phyloP scores from a whole-genome alignment of 2,888 invertebrate species.

The Aproaerema taeniolella region DNA sequence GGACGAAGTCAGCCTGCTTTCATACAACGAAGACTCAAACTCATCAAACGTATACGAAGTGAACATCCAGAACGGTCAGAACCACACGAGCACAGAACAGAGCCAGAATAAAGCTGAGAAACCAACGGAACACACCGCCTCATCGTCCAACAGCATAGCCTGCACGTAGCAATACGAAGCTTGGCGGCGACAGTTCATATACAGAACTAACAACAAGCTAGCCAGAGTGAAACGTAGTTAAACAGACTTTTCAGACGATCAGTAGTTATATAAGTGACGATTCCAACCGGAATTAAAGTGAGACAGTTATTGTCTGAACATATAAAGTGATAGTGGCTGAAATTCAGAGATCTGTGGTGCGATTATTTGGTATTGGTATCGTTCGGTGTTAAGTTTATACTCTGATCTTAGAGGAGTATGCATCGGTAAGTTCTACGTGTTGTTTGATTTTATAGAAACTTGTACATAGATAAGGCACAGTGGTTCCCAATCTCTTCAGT shows the following conservation, averaged over 20 bases:
- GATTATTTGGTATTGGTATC: neutral
- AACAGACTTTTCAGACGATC: conserved; percentile 27
- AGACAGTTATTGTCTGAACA: too few relatives aligned
- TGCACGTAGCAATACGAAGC: conserved; percentile 69
- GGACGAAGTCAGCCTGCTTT: conserved; percentile 59
- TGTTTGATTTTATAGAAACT: conserved; percentile 1
- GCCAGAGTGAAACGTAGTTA: conserved; percentile 34
- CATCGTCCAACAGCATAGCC: conserved; percentile 51
- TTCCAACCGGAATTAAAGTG: neutral
- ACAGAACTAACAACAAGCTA: conserved; percentile 43
- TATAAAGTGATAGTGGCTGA: conserved; percentile 6
- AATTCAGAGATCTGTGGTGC: conserved; percentile 7
- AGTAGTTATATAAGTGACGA: conserved; percentile 18
- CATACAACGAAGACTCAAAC: conserved; percentile 69
- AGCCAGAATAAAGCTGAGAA: neutral
- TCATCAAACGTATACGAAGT: conserved; percentile 63
- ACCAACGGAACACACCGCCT: conserved; percentile 32
- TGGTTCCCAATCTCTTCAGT: too few relatives aligned
- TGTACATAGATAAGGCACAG: too few relatives aligned
- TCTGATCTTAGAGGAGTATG: neutral
- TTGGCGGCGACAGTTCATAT: conserved; percentile 65
- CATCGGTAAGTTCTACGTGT: conserved; percentile 1
- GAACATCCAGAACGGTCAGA: conserved; percentile 31
- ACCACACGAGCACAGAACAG: conserved; percentile 12
- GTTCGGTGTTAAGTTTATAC: conserved; percentile 3